phyloP scores from a whole-genome alignment of 37 sponge, comb jelly and placozoan genomes.

The Beroe forskalii region DNA sequence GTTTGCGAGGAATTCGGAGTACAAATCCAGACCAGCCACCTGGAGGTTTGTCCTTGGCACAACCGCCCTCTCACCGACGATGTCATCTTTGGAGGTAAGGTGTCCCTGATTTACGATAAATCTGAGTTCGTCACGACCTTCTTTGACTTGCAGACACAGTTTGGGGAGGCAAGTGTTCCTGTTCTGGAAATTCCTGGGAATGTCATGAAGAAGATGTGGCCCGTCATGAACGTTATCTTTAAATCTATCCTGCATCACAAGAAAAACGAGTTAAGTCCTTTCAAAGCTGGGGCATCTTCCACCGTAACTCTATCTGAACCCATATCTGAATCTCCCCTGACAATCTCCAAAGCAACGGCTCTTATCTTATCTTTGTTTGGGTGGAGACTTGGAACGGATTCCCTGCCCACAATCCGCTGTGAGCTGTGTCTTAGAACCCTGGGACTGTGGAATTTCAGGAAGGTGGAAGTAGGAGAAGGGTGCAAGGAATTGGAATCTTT shows the following conservation, averaged over 20 bases:
- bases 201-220: conserved; percentile 7
- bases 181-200: neutral
- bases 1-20: conserved; percentile 38
- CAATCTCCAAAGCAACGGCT: neutral
- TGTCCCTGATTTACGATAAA: conserved; percentile 11
- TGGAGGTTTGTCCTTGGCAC: neutral
- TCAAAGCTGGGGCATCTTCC: no score
- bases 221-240: neutral
- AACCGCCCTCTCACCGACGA: neutral
- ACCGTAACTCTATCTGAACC: neutral
- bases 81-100: neutral
- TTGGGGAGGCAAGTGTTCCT: neutral
- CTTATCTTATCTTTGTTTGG: neutral
- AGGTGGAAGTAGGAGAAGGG: neutral
- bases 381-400: neutral
- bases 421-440: neutral
- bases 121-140: neutral
- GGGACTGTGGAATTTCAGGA: conserved; percentile 16
- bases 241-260: neutral
- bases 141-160: neutral
- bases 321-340: neutral
- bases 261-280: neutral
- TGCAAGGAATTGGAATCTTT: neutral
- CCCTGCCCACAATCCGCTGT: conserved; percentile 15
- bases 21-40: neutral